Conservation (phyloP, 2,797 vertebrate genomes). For the Chelidonichthys spinosus region DNA sequence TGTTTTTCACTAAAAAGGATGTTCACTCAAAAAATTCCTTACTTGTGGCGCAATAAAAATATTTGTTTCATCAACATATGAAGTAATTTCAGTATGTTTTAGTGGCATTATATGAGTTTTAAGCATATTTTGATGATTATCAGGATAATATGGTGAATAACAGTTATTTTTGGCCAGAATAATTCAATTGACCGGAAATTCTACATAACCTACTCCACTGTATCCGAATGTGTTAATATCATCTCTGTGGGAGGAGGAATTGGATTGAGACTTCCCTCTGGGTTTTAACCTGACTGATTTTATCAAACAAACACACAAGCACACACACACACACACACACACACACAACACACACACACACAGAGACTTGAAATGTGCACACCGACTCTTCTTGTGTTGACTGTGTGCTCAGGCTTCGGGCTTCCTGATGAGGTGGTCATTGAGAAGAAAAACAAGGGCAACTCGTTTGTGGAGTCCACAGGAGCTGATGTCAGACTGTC, state of each 20-base stretch:
- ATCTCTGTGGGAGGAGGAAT: no score
- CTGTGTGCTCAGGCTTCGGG: constrained; percentile 87
- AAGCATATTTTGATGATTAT: no score
- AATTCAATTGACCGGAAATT: no score
- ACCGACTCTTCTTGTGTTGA: constrained; percentile 2
- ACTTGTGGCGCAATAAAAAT: no score
- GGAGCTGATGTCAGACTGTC: constrained; percentile 88
- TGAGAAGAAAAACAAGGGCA: constrained; percentile 91
- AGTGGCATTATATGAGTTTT: no score
- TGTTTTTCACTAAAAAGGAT: no score
- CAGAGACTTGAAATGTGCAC: not conserved
- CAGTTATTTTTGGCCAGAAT: no score
- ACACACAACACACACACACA: not conserved
- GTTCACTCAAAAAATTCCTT: no score
- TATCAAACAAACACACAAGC: no score
- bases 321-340: not conserved
- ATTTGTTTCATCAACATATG: no score
- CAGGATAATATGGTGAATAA: no score
- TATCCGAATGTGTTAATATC: not conserved
- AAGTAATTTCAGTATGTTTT: no score
- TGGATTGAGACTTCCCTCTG: not conserved
- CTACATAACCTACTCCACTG: not conserved
- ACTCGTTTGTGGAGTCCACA: constrained; percentile 91
- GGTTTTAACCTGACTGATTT: not conserved
- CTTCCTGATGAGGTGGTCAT: constrained; percentile 94